Percentiles rank a stretch among this genome's conserved stretches.
phyloP scores from a whole-genome alignment of 2,888 invertebrate species.

The Microplitis manilae region DNA sequence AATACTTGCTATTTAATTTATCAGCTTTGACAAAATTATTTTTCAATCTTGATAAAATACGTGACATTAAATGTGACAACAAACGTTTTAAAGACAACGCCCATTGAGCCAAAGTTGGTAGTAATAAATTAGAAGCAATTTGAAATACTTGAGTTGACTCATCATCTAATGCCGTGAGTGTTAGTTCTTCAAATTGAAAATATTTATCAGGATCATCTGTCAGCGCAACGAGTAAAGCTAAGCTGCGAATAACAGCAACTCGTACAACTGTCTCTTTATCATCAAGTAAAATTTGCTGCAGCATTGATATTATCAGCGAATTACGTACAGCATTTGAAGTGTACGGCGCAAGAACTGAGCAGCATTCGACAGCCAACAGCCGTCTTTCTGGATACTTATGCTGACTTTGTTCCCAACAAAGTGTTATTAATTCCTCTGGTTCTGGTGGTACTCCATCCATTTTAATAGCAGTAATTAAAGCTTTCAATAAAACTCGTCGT shows the following conservation, averaged over 20 bases:
- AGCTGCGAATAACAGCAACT: conserved; percentile 76
- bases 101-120: conserved; percentile 79
- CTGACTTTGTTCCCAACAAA: conserved; percentile 82
- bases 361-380: conserved; percentile 80
- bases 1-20: conserved; percentile 50
- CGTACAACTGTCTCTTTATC: conserved; percentile 78
- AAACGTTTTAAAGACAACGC: conserved; percentile 74
- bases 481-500: conserved; percentile 75
- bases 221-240: conserved; percentile 77
- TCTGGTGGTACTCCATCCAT: conserved; percentile 73
- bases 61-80: conserved; percentile 73
- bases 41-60: conserved; percentile 62
- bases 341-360: conserved; percentile 78
- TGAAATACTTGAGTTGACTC: conserved; percentile 74
- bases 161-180: conserved; percentile 76
- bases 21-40: conserved; percentile 59
- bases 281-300: conserved; percentile 80
- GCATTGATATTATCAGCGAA: conserved; percentile 80
- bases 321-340: conserved; percentile 78
- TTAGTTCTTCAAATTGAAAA: conserved; percentile 75
- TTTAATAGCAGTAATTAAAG: conserved; percentile 72
- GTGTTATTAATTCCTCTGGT: conserved; percentile 80
- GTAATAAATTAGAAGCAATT: conserved; percentile 73
- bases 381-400: conserved; percentile 80
- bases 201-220: conserved; percentile 80